Conservation (phyloP, 2,888 invertebrate species). For the Sipha maydis region DNA sequence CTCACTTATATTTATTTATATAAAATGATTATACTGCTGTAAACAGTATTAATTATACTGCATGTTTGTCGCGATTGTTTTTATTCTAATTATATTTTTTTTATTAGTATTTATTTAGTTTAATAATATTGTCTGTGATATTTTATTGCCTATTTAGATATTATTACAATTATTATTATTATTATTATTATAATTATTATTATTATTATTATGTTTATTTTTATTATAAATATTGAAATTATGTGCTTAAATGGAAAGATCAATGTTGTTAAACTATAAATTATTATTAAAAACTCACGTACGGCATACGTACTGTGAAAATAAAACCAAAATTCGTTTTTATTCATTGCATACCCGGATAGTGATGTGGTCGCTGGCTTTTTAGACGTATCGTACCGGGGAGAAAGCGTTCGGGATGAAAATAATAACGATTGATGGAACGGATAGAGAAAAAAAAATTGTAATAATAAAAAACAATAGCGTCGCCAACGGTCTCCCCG, state of each 20-base stretch:
- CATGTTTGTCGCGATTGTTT: conserved; percentile 22
- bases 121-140: conserved; percentile 56
- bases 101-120: conserved; percentile 4
- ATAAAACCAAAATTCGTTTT: background rate
- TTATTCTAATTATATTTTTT: conserved; percentile 20
- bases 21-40: background rate
- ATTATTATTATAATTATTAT: background rate
- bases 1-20: background rate
- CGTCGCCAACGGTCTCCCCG: background rate
- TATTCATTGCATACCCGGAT: background rate
- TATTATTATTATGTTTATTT: background rate
- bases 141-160: conserved; percentile 59
- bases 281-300: conserved; percentile 43
- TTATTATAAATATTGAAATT: conserved; percentile 9
- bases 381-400: too few relatives aligned
- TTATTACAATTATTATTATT: background rate
- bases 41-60: conserved; percentile 22
- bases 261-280: conserved; percentile 53
- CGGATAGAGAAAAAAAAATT: background rate
- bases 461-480: background rate
- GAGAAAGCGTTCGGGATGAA: too few relatives aligned
- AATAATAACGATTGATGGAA: background rate
- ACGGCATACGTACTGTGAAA: conserved; percentile 11
- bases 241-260: conserved; percentile 47
- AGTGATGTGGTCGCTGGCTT: too few relatives aligned